A percentile compares a stretch with the other conserved stretches of the same genome.
Evolutionary conservation across 1,140 invertebrate genomes (phyloP).

Genomic region (Arion vulgaris): DNA sequence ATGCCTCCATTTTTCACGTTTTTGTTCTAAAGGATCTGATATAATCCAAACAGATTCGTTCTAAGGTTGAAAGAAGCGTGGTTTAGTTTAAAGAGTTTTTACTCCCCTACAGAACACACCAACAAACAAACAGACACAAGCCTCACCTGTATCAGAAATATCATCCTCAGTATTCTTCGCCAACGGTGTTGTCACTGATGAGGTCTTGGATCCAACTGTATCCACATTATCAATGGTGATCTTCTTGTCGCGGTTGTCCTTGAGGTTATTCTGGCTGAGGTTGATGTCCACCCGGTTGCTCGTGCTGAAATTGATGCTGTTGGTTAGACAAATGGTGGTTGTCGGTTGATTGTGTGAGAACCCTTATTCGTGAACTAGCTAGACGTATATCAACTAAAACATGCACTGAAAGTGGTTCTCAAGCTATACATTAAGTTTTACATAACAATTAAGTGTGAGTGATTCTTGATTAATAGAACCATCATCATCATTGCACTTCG

Average conservation of each 20-base stretch:
- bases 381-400: background rate
- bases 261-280: conserved; percentile 66
- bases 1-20: too few relatives aligned
- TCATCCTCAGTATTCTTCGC: conserved; percentile 47
- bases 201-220: conserved; percentile 28
- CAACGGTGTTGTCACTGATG: conserved; percentile 27
- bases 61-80: too few relatives aligned
- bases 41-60: too few relatives aligned
- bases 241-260: conserved; percentile 64
- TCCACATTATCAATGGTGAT: conserved; percentile 47
- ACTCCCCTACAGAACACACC: too few relatives aligned
- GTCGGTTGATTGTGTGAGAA: background rate
- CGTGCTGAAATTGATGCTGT: conserved; percentile 46
- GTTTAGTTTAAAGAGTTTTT: too few relatives aligned
- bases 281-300: conserved; percentile 56
- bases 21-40: too few relatives aligned
- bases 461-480: too few relatives aligned
- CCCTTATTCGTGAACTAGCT: background rate
- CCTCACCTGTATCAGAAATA: conserved; percentile 49
- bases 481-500: too few relatives aligned
- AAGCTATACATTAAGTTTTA: too few relatives aligned
- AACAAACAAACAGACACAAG: too few relatives aligned
- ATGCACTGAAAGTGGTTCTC: background rate
- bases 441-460: too few relatives aligned
- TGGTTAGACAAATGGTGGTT: conserved; percentile 23